Base-by-base conservation (phyloP, 2,797 vertebrate species). In the Cryptoblepharus egeriae region DNA sequence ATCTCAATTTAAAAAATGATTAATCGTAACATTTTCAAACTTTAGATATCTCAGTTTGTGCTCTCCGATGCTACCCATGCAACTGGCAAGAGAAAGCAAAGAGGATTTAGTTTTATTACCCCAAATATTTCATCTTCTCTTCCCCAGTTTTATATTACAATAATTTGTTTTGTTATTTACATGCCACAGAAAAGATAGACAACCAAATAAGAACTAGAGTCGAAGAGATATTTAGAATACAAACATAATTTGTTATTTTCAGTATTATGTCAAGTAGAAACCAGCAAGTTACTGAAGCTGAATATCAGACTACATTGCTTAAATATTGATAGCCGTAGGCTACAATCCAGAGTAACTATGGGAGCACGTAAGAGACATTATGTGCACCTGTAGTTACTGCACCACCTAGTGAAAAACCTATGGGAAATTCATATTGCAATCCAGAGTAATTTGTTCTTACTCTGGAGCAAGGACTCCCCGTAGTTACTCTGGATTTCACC, bases 71-170 rank as follows among this genome's bases (percentile, higher is more conserved):
- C 45, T 49, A 79, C 37, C 28, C 26, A 89, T 82, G 75, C 76
- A 84, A 84, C 71, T 71, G 9, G 30, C 75, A 83, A 55, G 39
- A 57, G 81, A 77, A 84, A 74, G 39, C 30, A 45, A 60, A 82
- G 26, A 85, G 20, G 77, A 75, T 80, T 80, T 69, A 67, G 52
- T 88, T 87, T 84, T 85, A n/a, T 32, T 87, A 64, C 68, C 26
- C 28, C 16, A 77, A 82, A 67, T 77, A 26, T 80, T 90, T 45
- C 42, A 73, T 82, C 28, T 16, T 37, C 20, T 61, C 76, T 77
- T 88, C 37, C 75, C 64, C 68, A 45, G 18, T 60, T 87, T 83
- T 72, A 64, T 30, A 83, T 74, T 84, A 71, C 0, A 81, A 28
- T 60, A 81, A 83, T 35, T 58, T 20, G 80, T 75, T 70, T 83